Evolutionary conservation across 2,888 invertebrate genomes (phyloP), one percentile per base, ranked within the genome.

Genomic region (Lacanobia oleracea): DNA sequence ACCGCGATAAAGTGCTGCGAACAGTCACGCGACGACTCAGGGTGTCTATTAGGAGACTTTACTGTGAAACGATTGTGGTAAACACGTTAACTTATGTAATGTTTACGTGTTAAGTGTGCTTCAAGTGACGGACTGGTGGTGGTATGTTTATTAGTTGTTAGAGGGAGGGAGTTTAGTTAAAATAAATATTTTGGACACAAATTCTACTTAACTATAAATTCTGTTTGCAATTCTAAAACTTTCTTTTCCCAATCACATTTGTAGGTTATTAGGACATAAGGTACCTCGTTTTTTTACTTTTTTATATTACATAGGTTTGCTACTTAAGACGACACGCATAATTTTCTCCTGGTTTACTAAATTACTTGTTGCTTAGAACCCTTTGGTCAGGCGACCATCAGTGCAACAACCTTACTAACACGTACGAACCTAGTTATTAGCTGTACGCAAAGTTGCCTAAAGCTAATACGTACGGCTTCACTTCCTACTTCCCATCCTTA

Each of bases 21-120:
- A 76, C 61, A 84, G 88, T 88, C 92, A 91, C 90, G 92, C 89
- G 85, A 91, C 73, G 75, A 33, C 68, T 68, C 60, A 60, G 68
- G 73, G 65, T 75, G 71, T 67, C 73, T 86, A 76, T 77, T 81
- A 83, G 62, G 68, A 74, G 56, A 81, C 61, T 67, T 75, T 76
- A 75, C 75, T 76, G 48, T 64, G 76, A 86, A 86, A 71, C 68
- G 66, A 71, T 79, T 77, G 64, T 75, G 69, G 82, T 79, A 63
- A 86, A 77, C 79, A 77, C 68, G 69, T 76, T 72, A 61, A 56
- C 72, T 82, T 84, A 68, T 82, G 68, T 77, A 79, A 82, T 72
- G 48, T 69, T 79, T 61, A 71, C 57, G 69, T 54, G 57, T 57
- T 74, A 48, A 74, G 64, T 60, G 21, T 59, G 51, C 21, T 33